Base-by-base conservation (phyloP, 2,797 vertebrate genomes). In the Eurystomus glaucurus region DNA sequence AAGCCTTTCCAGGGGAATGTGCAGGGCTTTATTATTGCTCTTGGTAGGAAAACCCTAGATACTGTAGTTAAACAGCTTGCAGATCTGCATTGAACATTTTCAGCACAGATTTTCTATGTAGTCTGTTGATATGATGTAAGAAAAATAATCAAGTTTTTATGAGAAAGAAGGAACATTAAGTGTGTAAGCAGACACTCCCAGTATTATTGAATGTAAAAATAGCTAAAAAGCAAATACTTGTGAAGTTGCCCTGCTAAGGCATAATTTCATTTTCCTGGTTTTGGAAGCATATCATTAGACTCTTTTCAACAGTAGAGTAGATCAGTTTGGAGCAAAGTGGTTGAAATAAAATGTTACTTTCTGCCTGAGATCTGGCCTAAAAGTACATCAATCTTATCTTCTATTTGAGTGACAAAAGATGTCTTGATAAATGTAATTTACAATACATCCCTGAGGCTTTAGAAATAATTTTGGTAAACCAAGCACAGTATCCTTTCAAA, bases 51-150 rank as follows among this genome's bases (percentile, higher is more conserved):
- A 97, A 97, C 93, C 96, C 95, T 90, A 78, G 97, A 95, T 97
- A 97, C 96, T 93, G 93, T 94, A 96, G 95, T 97, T 97, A 97
- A 98, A 98, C 96, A 98, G 97, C 98, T 98, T 98, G 97, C 97
- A 98, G 98, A 97, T 98, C 97, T 98, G 98, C 98, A 97, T 94
- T 98, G 95, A 61, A 75, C 95, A 93, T 98, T 96, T 98, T 97
- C 96, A 97, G 93, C 81, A 96, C 84, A 97, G 96, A 89, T 95
- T 97, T 97, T 94, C 83, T 94, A 2, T 96, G 93, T 93, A 97
- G 89, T 98, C 97, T 97, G 92, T 96, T 97, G 93, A 93, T 88
- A 70, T 25, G 45, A 79, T 96, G 70, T 46, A 96, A 93, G 85
- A 70, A 65, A 95, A 85, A 97, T 68, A 93, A 96, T 93, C 74